Conservation (phyloP, 2,888 invertebrate genomes). For the Helicoverpa assulta region DNA sequence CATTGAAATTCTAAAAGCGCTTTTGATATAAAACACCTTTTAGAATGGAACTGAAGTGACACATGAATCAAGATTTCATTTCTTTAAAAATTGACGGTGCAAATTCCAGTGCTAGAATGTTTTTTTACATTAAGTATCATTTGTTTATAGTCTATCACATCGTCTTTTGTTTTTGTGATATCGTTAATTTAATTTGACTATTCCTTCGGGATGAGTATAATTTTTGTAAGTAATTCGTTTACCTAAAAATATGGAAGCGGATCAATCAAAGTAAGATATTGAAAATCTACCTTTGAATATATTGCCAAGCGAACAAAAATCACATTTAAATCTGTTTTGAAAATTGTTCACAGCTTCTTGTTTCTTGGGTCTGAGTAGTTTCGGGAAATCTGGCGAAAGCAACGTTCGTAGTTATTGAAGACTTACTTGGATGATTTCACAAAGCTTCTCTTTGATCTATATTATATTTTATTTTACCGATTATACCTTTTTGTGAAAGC, state of each 20-base stretch:
- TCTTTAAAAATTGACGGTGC: too few relatives aligned
- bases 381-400: slow-evolving; percentile 20
- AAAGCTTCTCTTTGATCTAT: slow-evolving; percentile 16
- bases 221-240: too few relatives aligned
- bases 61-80: too few relatives aligned
- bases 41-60: not conserved
- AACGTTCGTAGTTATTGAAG: slow-evolving; percentile 15
- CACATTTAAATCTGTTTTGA: slow-evolving; percentile 5
- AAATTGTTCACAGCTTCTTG: not conserved
- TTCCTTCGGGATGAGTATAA: too few relatives aligned
- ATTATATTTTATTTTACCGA: slow-evolving; percentile 2
- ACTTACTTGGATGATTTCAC: slow-evolving; percentile 6
- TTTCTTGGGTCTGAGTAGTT: slow-evolving; percentile 3
- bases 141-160: too few relatives aligned
- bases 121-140: too few relatives aligned
- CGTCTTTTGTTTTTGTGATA: too few relatives aligned
- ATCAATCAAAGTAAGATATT: too few relatives aligned
- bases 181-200: too few relatives aligned
- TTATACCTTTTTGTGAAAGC: not conserved
- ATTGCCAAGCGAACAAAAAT: not conserved
- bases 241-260: too few relatives aligned
- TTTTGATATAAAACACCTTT: not conserved
- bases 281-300: too few relatives aligned
- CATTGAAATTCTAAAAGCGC: slow-evolving; percentile 21
- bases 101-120: too few relatives aligned